Evolutionary conservation across 2,888 invertebrate species (phyloP), one percentile per base, ranked within the genome.

Genomic region (Temnothorax rugatulus): DNA sequence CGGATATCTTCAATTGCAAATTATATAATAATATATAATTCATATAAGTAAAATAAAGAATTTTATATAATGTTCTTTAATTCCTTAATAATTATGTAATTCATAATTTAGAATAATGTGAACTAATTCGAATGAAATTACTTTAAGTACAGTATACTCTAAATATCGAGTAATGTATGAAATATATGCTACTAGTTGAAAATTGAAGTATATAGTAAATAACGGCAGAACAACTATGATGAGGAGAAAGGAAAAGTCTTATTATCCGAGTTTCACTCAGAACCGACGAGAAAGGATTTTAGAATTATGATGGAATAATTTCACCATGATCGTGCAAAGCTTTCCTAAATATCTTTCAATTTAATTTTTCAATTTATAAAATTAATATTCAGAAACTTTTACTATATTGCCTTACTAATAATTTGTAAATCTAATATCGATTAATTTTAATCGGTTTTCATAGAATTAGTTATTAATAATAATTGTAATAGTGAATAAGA

Each of bases 241-340:
- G 29, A 50, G 50, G 69, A 69, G 69, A 69, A 69, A 69, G 50
- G 44, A 74, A 73, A 73, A 74, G 74, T 74, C 74, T 59, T 75
- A 61, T 75, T 75, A 75, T 21, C 52, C 21, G 52, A 75, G 59
- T 75, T 75, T 75, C 61, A 61, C 74, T 75, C 34, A 8, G 18
- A 29, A 47, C 61, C 5, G 74, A 59, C 59, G 61, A 75, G 74
- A 75, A 75, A 75, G 74, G 61, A 61, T 61, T 44, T 59, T 18
- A 74, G 25, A 75, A 75, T 47, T 47, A 4, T 61, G 15, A 18
- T 11, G 21, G n/a, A 75, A 61, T 61, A 69, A n/a, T 50, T 69
- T 69, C 29, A 44, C 34, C 15, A 61, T 34, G n/a, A 15, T 59
- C 57, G 38, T 47, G n/a, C 15, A 34, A 61, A 61, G n/a, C 59